Base-by-base conservation (phyloP, 2,797 vertebrate species). In the Enteromius unitaeniatus region DNA sequence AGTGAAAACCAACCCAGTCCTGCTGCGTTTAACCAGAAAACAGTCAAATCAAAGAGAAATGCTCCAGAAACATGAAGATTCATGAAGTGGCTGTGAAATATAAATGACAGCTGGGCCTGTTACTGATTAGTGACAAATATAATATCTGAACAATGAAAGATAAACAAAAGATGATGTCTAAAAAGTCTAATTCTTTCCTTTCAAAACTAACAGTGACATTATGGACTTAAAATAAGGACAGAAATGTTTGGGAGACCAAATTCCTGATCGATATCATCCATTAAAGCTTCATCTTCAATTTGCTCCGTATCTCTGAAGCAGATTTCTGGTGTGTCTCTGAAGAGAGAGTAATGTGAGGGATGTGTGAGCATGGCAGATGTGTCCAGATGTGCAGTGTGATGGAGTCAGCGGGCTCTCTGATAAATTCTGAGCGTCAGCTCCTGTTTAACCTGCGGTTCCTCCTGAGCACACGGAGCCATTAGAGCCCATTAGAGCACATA, bases 371-470 rank as follows among this genome's bases (percentile, higher is more conserved):
- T 26, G 31, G 70, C 28, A 79, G 82, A 83, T 81, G 83, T 75
- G 77, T 87, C 85, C 90, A 91, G 90, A 90, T 92, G 89, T 90
- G 84, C 68, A 62, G 70, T 86, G 84, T 90, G 90, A 90, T 87
- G 84, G 89, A 89, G 88, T 78, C 87, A 88, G 86, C 49, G 74
- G 77, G 75, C 60, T 62, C 60, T 77, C 84, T 78, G 84, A 89
- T 88, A 67, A 85, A 85, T 89, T 86, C 84, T 82, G 84, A 86
- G 87, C 65, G 75, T 78, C 86, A 83, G 86, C 89, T 86, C 88
- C 86, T 84, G 85, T 88, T 87, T 86, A 89, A 91, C 89, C 88
- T 87, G 84, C 87, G 88, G 87, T 89, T 88, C 86, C 88, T 87
- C 86, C 88, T 82, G 87, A 88, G 87, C 88, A 88, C 88, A 88